phyloP scores from a whole-genome alignment of 2,888 invertebrate species.

The Caradrina kadenii region DNA sequence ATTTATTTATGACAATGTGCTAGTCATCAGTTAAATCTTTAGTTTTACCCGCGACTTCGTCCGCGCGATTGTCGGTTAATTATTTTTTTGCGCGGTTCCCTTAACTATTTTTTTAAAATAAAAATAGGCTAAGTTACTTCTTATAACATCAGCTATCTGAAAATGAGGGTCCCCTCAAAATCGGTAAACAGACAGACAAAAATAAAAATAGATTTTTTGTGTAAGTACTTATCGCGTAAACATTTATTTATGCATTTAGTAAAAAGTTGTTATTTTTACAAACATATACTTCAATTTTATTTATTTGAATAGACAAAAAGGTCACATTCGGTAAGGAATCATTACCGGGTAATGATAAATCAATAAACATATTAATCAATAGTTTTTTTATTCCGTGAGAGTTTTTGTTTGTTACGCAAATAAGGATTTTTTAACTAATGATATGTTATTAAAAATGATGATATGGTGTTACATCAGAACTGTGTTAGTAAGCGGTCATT shows the following conservation, averaged over 20 bases:
- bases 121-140: too few relatives aligned
- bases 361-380: slow-evolving; percentile 19
- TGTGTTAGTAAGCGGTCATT: neutral
- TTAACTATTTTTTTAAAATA: too few relatives aligned
- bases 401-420: slow-evolving; percentile 8
- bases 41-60: neutral
- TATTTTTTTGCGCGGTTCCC: too few relatives aligned
- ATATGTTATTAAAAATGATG: slow-evolving; percentile 15
- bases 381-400: slow-evolving; percentile 19
- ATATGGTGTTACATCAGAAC: slow-evolving; percentile 12
- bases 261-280: too few relatives aligned
- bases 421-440: slow-evolving; percentile 1
- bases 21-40: slow-evolving; percentile 20
- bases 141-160: too few relatives aligned
- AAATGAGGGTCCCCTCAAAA: too few relatives aligned
- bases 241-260: too few relatives aligned
- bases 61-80: too few relatives aligned
- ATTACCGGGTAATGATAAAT: neutral
- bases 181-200: too few relatives aligned
- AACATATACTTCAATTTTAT: too few relatives aligned
- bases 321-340: slow-evolving; percentile 9
- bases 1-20: slow-evolving; percentile 14
- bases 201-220: too few relatives aligned
- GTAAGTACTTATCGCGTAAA: too few relatives aligned
- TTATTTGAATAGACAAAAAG: slow-evolving; percentile 16